Evolutionary conservation across 2,888 invertebrate genomes (phyloP).

Genomic region (Conchocele bisecta): DNA sequence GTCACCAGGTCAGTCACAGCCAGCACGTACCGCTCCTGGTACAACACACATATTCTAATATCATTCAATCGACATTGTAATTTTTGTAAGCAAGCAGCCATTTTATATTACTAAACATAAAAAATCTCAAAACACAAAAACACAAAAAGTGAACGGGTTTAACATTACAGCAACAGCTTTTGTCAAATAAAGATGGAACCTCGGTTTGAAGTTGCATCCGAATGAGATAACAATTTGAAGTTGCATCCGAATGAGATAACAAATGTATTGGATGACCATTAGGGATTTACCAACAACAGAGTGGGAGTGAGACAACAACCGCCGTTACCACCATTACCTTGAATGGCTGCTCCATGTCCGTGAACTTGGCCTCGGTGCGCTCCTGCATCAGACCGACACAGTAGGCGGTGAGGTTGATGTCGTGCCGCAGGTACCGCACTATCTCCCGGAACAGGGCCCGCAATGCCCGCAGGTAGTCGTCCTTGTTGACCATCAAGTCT

Average conservation of each 20-base stretch:
- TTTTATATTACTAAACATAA: background rate
- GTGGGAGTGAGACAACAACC: too few species aligned
- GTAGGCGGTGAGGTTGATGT: conserved; percentile 91
- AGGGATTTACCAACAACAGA: too few species aligned
- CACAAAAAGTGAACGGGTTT: background rate
- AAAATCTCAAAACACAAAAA: too few species aligned
- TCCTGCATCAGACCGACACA: conserved; percentile 89
- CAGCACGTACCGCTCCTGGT: conserved; percentile 91
- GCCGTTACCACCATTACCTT: too few species aligned
- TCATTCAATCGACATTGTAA: too few species aligned
- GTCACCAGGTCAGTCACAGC: conserved; percentile 93
- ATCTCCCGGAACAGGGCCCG: conserved; percentile 94
- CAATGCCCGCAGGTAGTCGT: conserved; percentile 94
- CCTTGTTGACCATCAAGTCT: conserved; percentile 90
- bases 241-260: too few species aligned
- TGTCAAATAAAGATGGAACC: background rate
- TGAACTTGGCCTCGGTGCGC: conserved; percentile 78
- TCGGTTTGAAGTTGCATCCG: background rate
- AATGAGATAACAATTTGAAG: too few species aligned
- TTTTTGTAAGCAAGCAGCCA: too few species aligned
- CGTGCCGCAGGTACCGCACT: conserved; percentile 91
- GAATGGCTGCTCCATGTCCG: conserved; percentile 79
- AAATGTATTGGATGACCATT: too few species aligned
- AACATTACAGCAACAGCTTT: background rate
- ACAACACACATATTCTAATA: too few species aligned